A percentile compares a stretch with the other conserved stretches of the same genome.
Conservation (phyloP, 2,888 invertebrate genomes). For the Colletes collaris region DNA sequence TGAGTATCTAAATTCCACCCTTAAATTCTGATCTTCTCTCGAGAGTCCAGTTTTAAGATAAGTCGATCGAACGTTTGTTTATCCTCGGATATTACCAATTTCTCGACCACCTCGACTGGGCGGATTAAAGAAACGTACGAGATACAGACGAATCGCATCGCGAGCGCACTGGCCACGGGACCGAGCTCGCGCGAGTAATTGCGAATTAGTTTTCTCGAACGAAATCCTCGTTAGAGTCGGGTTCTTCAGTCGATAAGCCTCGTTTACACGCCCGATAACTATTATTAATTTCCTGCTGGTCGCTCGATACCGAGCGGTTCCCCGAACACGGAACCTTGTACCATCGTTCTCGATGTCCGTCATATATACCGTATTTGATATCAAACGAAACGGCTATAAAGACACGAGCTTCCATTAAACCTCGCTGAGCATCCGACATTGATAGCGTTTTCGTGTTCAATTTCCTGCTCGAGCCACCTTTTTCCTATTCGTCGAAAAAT, state of each 20-base stretch:
- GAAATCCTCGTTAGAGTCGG: conserved; percentile 27
- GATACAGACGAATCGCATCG: conserved; percentile 24
- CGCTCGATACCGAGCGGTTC: conserved; percentile 4
- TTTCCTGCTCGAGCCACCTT: conserved; percentile 28
- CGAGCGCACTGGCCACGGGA: background rate
- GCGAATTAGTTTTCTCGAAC: conserved; percentile 51
- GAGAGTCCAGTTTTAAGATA: no score
- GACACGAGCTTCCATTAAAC: conserved; percentile 40
- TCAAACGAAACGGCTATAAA: conserved; percentile 40
- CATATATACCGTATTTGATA: conserved; percentile 13
- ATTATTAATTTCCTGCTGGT: conserved; percentile 41
- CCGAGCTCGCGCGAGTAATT: conserved; percentile 22
- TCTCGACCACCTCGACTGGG: no score
- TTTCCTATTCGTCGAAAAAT: background rate
- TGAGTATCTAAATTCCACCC: no score
- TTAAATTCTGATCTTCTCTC: no score
- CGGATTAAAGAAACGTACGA: conserved; percentile 49
- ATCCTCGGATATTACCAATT: no score
- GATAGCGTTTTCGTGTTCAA: conserved; percentile 51
- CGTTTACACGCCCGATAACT: conserved; percentile 36
- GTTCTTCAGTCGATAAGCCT: conserved; percentile 20
- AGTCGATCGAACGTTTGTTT: no score
- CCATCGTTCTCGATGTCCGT: background rate
- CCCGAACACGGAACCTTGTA: background rate
- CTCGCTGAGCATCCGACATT: conserved; percentile 25